Base-by-base conservation (phyloP, 2,797 vertebrate genomes). In the Rhinogobio ventralis region DNA sequence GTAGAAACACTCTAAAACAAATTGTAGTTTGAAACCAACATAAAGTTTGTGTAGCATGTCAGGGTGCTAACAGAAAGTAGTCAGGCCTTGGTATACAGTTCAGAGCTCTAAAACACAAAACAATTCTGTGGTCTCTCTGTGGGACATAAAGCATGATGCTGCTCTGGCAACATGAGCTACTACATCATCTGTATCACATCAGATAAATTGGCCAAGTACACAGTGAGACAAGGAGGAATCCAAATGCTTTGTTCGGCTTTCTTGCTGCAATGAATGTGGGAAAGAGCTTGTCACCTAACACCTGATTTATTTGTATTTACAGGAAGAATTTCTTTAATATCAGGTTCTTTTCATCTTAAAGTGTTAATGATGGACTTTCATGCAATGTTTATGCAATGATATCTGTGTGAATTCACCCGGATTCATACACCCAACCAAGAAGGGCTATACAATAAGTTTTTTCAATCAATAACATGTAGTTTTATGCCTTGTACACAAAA, bases 221-320 rank as follows among this genome's bases (percentile, higher is more conserved):
- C 81, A 39, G 73, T 77, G 30, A 76, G 71, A 76, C 28, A 15
- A 66, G 17, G 17, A 42, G 33, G 53, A 67, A 72, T 72, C 64
- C 81, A 84, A 72, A 83, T 71, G 62, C 36, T 23, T 45, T 28
- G 20, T 49, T 28, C 62, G 10, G n/a, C 77, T 84, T 84, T 78
- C 74, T 84, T n/a, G 77, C 79, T 84, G 64, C 86, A 66, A 30
- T 78, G 49, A 78, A 39, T 45, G 55, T 76, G 33, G 73, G 28
- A 46, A 60, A 49, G 49, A 80, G 53, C 60, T 4, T 36, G 76
- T 76, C 76, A 81, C 60, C 45, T n/a, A 28, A 33, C 51, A n/a
- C 67, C 51, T 87, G 76, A 81, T 87, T 81, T 84, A 69, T 69
- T 33, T 76, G 62, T 84, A 78, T 80, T 80, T 87, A 68, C 42